Evolutionary conservation across 1,140 invertebrate species (phyloP).

Genomic region (Polypedilum vanderplanki): DNA sequence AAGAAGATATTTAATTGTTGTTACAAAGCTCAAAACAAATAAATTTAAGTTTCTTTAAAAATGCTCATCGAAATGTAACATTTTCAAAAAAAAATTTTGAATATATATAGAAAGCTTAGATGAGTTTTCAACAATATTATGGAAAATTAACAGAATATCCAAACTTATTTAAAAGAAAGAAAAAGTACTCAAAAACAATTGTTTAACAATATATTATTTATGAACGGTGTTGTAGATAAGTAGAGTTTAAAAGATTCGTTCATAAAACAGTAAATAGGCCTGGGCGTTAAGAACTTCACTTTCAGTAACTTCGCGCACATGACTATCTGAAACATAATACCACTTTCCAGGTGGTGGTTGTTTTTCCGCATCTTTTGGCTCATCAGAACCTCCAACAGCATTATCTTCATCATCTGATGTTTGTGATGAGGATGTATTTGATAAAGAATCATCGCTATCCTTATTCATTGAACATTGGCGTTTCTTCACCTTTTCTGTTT

Average conservation of each 20-base stretch:
- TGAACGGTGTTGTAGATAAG: too few species aligned
- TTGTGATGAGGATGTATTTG: slow-evolving; percentile 47
- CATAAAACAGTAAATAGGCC: slow-evolving; percentile 97
- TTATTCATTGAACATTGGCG: slow-evolving; percentile 37
- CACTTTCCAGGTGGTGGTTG: slow-evolving; percentile 65
- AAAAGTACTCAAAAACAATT: too few species aligned
- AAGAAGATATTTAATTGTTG: too few species aligned
- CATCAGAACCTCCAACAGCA: slow-evolving; percentile 35
- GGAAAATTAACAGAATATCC: too few species aligned
- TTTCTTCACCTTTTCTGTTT: slow-evolving; percentile 42
- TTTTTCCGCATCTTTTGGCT: slow-evolving; percentile 42
- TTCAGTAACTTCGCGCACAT: slow-evolving; percentile 72
- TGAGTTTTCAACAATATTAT: too few species aligned
- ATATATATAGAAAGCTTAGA: too few species aligned
- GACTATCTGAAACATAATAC: slow-evolving; percentile 89
- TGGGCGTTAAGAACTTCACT: slow-evolving; percentile 73
- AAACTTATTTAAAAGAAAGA: too few species aligned
- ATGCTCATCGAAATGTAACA: too few species aligned
- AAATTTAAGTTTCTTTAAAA: too few species aligned
- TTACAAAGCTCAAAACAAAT: too few species aligned
- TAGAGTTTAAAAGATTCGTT: slow-evolving; percentile 67
- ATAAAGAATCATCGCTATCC: slow-evolving; percentile 46
- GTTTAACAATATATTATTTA: too few species aligned
- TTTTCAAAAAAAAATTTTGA: too few species aligned
- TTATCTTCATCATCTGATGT: slow-evolving; percentile 38